Evolutionary conservation across 2,113 vertebrate genomes (phyloP).

Genomic region (Panthera tigris): DNA sequence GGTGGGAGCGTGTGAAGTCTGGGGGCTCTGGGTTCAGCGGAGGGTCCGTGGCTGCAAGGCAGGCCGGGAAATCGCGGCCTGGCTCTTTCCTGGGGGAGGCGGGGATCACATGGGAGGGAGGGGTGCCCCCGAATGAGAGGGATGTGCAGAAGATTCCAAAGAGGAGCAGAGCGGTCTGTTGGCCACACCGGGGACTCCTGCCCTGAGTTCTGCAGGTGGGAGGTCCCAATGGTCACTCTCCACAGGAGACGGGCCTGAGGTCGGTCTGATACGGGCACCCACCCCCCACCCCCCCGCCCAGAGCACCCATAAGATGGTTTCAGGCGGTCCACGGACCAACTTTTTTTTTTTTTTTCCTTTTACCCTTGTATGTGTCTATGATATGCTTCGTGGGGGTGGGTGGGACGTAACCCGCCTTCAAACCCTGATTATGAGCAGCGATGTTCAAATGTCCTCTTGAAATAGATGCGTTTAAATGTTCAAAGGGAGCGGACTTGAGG

Average conservation of each 20-base stretch:
- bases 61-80: conserved; percentile 31
- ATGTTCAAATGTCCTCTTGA: background rate
- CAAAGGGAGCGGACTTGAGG: background rate
- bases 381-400: background rate
- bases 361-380: background rate
- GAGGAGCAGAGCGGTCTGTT: background rate
- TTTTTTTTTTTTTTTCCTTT: background rate
- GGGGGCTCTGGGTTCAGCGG: background rate
- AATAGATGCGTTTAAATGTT: background rate
- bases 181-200: background rate
- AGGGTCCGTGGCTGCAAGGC: background rate
- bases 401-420: background rate
- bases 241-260: background rate
- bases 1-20: background rate
- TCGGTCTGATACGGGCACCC: no score
- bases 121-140: background rate
- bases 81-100: background rate
- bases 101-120: background rate
- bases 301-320: background rate
- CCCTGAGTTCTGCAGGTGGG: background rate
- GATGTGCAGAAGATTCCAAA: background rate
- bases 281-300: no score
- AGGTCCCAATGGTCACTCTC: background rate
- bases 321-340: background rate
- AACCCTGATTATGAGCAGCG: background rate